Evolutionary conservation across 1,140 invertebrate genomes (phyloP), one percentile per base, ranked within the genome.

Genomic region (Palaemon carinicauda): DNA sequence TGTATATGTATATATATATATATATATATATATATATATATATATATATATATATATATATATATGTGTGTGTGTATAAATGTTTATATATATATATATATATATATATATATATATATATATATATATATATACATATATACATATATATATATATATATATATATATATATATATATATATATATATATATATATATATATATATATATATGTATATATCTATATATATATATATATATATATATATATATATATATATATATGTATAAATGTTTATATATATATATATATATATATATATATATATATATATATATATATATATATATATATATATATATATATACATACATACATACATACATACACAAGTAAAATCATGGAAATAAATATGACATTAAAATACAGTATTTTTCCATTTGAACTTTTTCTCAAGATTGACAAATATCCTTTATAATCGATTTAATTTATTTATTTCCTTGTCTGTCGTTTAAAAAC

Each of bases 111-210:
- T 21, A 21, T 21, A 65, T 3, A n/a, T 21, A 65, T 21, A 3
- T 21, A 65, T 29, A 65, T n/a, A 65, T n/a, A 65, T n/a, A 65
- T n/a, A 65, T 27, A 65, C 5, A 65, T n/a, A 65, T n/a, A 65
- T n/a, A 65, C 19, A 65, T 5, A 65, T 5, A 65, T 5, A 65
- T 5, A 65, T n/a, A 65, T 19, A 65, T n/a, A 65, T n/a, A 65
- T n/a, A 65, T n/a, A 65, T n/a, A 65, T 65, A 65, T 65, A 65
- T 65, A 65, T n/a, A 65, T 65, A 65, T 65, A 65, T 65, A 65
- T 21, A 65, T 21, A 21, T 65, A 65, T 65, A 65, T 65, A 21
- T 65, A 65, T 65, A 65, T 21, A 65, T 21, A 24, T 65, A 1
- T 17, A 1, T n/a, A 65, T n/a, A n/a, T 17, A 65, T 65, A 29